Conservation (phyloP, 2,797 vertebrate genomes). For the Lacerta agilis region DNA sequence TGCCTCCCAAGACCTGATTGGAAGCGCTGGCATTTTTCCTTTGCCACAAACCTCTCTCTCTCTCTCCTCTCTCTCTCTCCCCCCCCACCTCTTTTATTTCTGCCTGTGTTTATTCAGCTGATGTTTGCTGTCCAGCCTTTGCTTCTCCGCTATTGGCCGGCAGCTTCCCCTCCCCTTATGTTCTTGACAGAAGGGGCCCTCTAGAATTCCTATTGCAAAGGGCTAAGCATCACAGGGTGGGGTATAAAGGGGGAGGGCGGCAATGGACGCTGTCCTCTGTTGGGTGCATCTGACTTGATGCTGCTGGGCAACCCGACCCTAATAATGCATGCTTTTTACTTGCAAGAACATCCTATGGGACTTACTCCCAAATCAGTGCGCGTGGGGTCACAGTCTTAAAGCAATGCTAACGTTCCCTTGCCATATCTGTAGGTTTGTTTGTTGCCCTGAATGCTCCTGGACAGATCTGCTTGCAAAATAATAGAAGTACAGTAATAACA, state of each 20-base stretch:
- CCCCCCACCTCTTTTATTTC: not conserved
- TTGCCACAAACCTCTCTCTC: not conserved
- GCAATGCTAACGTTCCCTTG: not conserved
- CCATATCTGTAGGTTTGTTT: not conserved
- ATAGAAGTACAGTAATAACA: too few species aligned
- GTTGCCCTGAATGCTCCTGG: not conserved
- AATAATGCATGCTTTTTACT: too few species aligned
- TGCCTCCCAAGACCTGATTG: not conserved
- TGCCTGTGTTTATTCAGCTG: constrained; percentile 25
- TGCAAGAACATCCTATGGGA: not conserved
- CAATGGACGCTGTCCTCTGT: not conserved
- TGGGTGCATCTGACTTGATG: not conserved
- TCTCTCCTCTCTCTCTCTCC: not conserved
- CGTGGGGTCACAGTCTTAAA: not conserved
- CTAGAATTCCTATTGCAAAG: not conserved
- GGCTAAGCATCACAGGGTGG: not conserved
- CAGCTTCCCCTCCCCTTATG: not conserved
- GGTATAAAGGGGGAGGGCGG: not conserved
- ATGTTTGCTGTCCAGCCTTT: constrained; percentile 11
- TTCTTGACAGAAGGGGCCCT: not conserved
- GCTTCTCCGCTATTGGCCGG: not conserved
- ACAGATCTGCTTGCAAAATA: not conserved
- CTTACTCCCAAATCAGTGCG: not conserved
- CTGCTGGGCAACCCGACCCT: too few species aligned
- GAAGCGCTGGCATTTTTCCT: not conserved